phyloP scores from a whole-genome alignment of 2,888 invertebrate species.

The Coleophora deauratella region DNA sequence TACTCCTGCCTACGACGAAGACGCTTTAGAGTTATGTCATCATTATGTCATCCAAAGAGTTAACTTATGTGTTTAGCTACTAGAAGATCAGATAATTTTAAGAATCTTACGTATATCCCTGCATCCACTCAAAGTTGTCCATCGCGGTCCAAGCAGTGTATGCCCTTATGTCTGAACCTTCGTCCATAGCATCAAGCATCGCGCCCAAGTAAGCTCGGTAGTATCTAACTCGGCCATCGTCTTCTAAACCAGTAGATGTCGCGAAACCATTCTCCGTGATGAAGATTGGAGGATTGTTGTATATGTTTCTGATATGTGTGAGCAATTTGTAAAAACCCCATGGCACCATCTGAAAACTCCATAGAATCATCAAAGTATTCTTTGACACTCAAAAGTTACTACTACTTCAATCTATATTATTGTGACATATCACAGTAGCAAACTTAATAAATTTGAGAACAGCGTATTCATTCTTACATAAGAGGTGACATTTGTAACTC shows the following conservation, averaged over 20 bases:
- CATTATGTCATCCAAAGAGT: no score
- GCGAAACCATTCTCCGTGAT: slow-evolving; percentile 73
- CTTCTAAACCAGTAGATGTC: slow-evolving; percentile 34
- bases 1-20: no score
- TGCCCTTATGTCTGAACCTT: slow-evolving; percentile 50
- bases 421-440: background rate
- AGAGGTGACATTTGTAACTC: no score
- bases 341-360: slow-evolving; percentile 48
- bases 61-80: no score
- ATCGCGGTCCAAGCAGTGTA: slow-evolving; percentile 76
- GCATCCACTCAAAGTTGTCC: slow-evolving; percentile 77
- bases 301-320: slow-evolving; percentile 52
- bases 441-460: no score
- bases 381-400: background rate
- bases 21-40: no score
- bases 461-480: no score
- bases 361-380: background rate
- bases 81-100: no score
- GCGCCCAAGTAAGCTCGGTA: slow-evolving; percentile 43
- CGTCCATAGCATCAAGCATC: slow-evolving; percentile 51
- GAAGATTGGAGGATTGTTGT: slow-evolving; percentile 65
- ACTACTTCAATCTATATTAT: no score
- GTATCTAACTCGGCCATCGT: slow-evolving; percentile 48
- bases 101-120: slow-evolving; percentile 63
- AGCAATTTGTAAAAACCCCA: slow-evolving; percentile 72